Percentiles rank a stretch among this genome's conserved stretches.
Evolutionary conservation across 2,797 vertebrate species (phyloP).

Genomic region (Numenius phaeopus): DNA sequence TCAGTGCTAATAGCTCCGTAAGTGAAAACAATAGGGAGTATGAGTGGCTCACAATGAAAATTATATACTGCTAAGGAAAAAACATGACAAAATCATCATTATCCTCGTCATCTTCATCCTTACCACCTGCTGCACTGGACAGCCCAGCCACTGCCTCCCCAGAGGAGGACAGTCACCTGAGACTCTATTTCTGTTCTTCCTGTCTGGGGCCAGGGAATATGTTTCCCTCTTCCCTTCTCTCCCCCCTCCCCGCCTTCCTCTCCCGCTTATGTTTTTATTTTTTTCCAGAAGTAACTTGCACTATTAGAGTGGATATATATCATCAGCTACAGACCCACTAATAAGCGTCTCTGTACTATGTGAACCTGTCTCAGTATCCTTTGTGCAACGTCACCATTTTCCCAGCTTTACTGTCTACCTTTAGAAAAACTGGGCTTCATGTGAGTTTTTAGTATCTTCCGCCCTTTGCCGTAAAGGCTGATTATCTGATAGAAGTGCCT

Average conservation of each 20-base stretch:
- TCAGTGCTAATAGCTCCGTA: background rate
- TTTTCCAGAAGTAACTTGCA: background rate
- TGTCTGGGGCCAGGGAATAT: background rate
- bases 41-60: background rate
- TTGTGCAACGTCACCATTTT: background rate
- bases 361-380: background rate
- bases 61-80: background rate
- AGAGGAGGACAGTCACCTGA: background rate
- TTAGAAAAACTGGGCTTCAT: background rate
- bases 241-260: accelerated
- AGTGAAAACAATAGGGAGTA: background rate
- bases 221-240: background rate
- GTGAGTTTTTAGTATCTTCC: background rate
- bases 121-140: background rate
- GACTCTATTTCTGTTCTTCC: background rate
- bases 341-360: background rate
- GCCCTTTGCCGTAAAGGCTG: background rate
- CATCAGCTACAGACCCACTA: background rate
- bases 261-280: background rate
- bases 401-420: background rate
- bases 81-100: background rate
- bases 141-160: background rate
- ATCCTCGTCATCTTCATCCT: background rate
- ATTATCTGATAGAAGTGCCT: constrained; percentile 1
- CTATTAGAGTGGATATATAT: background rate